Evolutionary conservation across 2,888 invertebrate species (phyloP), one percentile per base, ranked within the genome.

Genomic region (Mantis religiosa): DNA sequence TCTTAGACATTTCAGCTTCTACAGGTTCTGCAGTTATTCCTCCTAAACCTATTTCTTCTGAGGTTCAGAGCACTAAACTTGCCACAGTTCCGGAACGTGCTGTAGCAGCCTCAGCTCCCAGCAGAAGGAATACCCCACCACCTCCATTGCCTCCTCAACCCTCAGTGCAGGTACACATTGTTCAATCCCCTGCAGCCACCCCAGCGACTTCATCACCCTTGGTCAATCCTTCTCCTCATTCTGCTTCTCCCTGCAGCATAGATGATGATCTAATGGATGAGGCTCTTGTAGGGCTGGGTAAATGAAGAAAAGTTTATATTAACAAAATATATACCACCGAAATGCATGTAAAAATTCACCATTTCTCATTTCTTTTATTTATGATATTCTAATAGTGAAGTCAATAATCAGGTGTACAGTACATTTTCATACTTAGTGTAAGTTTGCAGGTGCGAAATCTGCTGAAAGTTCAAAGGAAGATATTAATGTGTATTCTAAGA

Each of bases 241-340:
- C 96, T 41, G 96, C 96, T 91, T 97, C 97, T 9, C 92, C 93
- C 2, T 96, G 97, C 91, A 96, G 97, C 91, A 97, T 97, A 85
- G 98, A 98, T 92, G 98, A 98, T 93, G 98, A 98, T 92, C 95
- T 98, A 28, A 97, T 97, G 97, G 97, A 98, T 93, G 97, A 97
- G 92, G 97, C 97, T 9, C 93, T 98, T 87, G 96, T 97, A 88
- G 97, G 97, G 14, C 95, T 96, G 91, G 96, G 96, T 83, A 97
- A 97, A 94, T 96, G 28, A 84, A 41, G 54, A 71, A 71, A 71
- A 71, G 54, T 71, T 71, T 3, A 71, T 71, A 20, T 71, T 71
- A 71, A 71, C 20, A 6, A 71, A 71, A 71, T 71, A 71, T 71
- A 71, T 71, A 71, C 54, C 54, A 71, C 54, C 54, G 54, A 71